Base-by-base conservation (phyloP, 2,797 vertebrate genomes). In the Zalophus californianus region DNA sequence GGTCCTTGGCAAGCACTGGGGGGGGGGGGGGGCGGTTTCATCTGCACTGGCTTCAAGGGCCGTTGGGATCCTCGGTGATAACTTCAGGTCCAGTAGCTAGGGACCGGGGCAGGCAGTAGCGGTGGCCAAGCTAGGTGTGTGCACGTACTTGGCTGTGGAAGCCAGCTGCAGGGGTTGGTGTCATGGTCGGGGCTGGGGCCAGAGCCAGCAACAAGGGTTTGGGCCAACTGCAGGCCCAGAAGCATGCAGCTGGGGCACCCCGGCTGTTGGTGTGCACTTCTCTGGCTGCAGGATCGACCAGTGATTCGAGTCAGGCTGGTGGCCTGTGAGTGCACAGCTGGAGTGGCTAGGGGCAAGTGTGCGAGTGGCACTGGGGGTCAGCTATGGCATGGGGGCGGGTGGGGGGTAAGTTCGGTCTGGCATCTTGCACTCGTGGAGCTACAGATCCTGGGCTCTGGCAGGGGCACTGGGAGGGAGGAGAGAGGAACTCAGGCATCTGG, bases 341-440 rank as follows among this genome's bases (percentile, higher is more conserved):
- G 38, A n/a, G 44, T 21, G 41, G 18, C 29, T 15, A 10, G 84
- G 64, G 25, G 32, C 6, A 13, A 12, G 5, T 21, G n/a, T 32
- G 12, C n/a, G 5, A 8, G 2, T 1, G 25, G 44, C n/a, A 13
- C 13, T 5, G n/a, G 41, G 23, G n/a, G 18, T 14, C 23, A 25
- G 8, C 7, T 66, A 8, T n/a, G 32, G 62, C 16, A 0, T 12
- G 13, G 18, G 87, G n/a, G 21, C 2, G 18, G 0, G 1, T 35
- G 16, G 68, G 2, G 25, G 41, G 44, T 72, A 5, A 9, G 32
- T 38, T 27, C 11, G 32, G 52, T n/a, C 11, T 13, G 32, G 75
- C 41, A 11, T 80, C 38, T 38, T 16, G 32, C 23, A 7, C 32
- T 15, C 15, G 0, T 0, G 14, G 3, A 83, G 56, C 44, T 12